Conservation (phyloP, 2,797 vertebrate genomes). For the Silurus lanzhouensis region DNA sequence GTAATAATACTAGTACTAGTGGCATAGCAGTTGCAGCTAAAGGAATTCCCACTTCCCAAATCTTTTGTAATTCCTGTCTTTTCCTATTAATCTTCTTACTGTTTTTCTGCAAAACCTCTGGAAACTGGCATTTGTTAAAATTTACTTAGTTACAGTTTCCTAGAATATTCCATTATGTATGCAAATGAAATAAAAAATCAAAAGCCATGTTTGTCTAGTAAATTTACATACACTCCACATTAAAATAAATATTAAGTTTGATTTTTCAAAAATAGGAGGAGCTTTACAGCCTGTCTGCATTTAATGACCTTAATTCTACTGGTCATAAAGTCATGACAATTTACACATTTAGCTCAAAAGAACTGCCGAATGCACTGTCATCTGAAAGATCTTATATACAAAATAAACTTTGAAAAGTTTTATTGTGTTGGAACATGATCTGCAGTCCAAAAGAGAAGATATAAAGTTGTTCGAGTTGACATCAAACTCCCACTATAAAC, state of each 20-base stretch:
- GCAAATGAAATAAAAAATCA: background rate
- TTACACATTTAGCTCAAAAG: slow-evolving; percentile 77
- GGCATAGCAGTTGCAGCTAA: background rate
- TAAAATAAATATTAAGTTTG: background rate
- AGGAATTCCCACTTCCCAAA: background rate
- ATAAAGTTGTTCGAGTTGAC: slow-evolving; percentile 82
- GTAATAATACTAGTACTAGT: no score
- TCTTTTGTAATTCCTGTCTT: background rate
- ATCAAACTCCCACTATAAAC: slow-evolving; percentile 75
- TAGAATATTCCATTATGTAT: background rate
- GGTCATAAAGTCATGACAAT: background rate
- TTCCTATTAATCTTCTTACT: background rate
- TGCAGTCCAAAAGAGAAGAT: slow-evolving; percentile 79
- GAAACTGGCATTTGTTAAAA: background rate
- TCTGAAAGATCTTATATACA: no score
- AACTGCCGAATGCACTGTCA: accelerated
- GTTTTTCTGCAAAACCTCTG: background rate
- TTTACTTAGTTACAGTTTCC: background rate
- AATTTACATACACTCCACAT: background rate
- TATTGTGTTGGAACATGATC: slow-evolving; percentile 75
- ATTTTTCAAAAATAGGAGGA: background rate
- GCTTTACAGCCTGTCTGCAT: background rate
- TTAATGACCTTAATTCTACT: background rate
- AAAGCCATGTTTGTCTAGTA: background rate
- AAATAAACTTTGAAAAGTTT: no score